A percentile compares a stretch with the other conserved stretches of the same genome.
phyloP scores from a whole-genome alignment of 2,888 invertebrate species.

The Oligia latruncula region DNA sequence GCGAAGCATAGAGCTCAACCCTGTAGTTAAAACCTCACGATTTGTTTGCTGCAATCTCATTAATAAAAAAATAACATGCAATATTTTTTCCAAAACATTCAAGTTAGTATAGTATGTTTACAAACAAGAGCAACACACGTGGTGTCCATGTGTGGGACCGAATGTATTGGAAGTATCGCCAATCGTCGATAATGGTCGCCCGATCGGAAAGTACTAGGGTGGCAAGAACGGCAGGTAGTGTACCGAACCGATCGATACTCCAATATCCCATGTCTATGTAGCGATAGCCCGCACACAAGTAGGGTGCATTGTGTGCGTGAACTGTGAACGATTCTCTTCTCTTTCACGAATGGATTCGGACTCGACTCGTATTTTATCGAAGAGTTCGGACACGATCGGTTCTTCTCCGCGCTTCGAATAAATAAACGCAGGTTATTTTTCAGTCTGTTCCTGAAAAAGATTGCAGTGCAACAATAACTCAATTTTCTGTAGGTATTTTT shows the following conservation, averaged over 20 bases:
- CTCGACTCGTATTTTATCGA: constrained; percentile 25
- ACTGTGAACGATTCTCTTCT: constrained; percentile 39
- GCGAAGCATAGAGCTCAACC: constrained; percentile 10
- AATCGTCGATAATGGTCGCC: constrained; percentile 44
- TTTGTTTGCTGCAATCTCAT: not conserved
- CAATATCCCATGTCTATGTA: constrained; percentile 52
- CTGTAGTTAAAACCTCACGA: not conserved
- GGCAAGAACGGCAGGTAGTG: constrained; percentile 53
- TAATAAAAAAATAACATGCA: not conserved
- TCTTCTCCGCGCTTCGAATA: not conserved
- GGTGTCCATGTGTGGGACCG: constrained; percentile 17
- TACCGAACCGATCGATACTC: constrained; percentile 60
- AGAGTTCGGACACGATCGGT: constrained; percentile 22
- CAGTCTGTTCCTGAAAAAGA: constrained; percentile 3
- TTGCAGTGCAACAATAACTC: not conserved
- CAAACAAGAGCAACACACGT: constrained; percentile 16
- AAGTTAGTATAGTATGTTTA: constrained; percentile 21
- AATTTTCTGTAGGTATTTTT: not conserved
- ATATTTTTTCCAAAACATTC: not conserved
- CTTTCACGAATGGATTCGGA: constrained; percentile 36
- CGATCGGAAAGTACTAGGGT: constrained; percentile 60
- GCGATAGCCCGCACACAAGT: constrained; percentile 47
- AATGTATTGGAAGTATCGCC: constrained; percentile 52
- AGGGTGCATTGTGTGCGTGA: constrained; percentile 50
- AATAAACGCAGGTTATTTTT: not conserved